phyloP scores from a whole-genome alignment of 2,888 invertebrate species.

The Chydorus sphaericus region DNA sequence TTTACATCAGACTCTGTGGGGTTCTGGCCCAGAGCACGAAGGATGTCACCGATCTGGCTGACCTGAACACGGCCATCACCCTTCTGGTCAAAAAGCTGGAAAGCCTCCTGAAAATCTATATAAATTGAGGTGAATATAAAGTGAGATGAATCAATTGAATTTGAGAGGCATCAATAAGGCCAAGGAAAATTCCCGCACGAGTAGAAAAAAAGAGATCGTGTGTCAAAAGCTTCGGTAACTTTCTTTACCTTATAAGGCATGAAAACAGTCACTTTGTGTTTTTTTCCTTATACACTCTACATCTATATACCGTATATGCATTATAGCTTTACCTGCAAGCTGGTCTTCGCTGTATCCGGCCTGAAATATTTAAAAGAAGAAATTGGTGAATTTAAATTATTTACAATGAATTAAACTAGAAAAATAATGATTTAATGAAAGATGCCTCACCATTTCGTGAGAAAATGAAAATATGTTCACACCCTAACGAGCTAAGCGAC shows the following conservation, averaged over 20 bases:
- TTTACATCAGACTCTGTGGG: conserved; percentile 98
- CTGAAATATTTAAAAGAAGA: background rate
- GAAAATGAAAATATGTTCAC: background rate
- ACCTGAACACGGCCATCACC: conserved; percentile 97
- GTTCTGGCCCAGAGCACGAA: conserved; percentile 93
- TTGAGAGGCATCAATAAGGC: conserved; percentile 17
- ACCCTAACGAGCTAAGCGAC: conserved; percentile 1
- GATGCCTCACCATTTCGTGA: no score
- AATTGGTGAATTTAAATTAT: background rate
- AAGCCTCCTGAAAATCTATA: conserved; percentile 85
- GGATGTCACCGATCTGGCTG: conserved; percentile 89
- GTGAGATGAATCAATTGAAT: no score
- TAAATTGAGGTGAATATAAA: no score
- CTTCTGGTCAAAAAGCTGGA: conserved; percentile 90
- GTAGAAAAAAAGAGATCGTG: no score
- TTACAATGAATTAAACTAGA: no score
- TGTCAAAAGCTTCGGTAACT: conserved; percentile 19
- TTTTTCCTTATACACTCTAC: no score
- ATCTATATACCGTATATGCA: no score
- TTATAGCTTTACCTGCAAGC: conserved; percentile 82
- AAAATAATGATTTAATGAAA: no score
- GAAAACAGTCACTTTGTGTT: conserved; percentile 21
- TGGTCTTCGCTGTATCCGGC: conserved; percentile 64
- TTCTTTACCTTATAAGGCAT: conserved; percentile 19
- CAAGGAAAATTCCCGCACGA: conserved; percentile 27